phyloP scores from a whole-genome alignment of 2,888 invertebrate genomes.

The Aproaerema taeniolella region DNA sequence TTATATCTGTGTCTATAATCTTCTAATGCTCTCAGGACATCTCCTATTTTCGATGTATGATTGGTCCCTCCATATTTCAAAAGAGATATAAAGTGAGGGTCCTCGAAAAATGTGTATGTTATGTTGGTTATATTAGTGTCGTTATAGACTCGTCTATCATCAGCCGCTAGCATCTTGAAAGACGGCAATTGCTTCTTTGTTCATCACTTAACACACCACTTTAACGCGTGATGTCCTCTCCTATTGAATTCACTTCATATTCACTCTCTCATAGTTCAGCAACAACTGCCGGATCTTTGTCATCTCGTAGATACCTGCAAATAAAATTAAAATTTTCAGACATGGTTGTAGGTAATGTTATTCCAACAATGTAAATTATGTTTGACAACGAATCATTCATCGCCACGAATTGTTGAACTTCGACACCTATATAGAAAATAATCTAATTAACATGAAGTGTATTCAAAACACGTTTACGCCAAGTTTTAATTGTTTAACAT shows the following conservation, averaged over 20 bases:
- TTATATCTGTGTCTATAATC: slow-evolving; percentile 56
- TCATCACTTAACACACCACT: slow-evolving; percentile 43
- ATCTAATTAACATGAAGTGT: too few species aligned
- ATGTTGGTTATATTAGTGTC: slow-evolving; percentile 27
- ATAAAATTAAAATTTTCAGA: not conserved
- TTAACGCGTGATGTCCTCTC: too few species aligned
- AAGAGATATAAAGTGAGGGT: slow-evolving; percentile 49
- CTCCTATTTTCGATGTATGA: slow-evolving; percentile 44
- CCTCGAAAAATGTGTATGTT: slow-evolving; percentile 46
- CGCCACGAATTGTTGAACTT: not conserved
- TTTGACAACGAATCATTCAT: not conserved
- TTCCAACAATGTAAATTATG: not conserved
- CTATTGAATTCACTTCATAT: too few species aligned
- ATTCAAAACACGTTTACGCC: too few species aligned
- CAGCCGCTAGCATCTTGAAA: slow-evolving; percentile 52
- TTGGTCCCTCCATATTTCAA: slow-evolving; percentile 48
- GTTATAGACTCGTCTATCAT: slow-evolving; percentile 35
- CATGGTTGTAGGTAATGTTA: not conserved
- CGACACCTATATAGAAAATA: too few species aligned
- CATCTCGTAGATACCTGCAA: slow-evolving; percentile 1
- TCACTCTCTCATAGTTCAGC: not conserved
- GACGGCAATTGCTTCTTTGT: slow-evolving; percentile 32
- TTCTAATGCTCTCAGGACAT: slow-evolving; percentile 54
- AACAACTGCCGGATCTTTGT: not conserved
- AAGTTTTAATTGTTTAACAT: too few species aligned